Evolutionary conservation across 2,888 invertebrate species (phyloP).

Genomic region (Ophion ellenae): DNA sequence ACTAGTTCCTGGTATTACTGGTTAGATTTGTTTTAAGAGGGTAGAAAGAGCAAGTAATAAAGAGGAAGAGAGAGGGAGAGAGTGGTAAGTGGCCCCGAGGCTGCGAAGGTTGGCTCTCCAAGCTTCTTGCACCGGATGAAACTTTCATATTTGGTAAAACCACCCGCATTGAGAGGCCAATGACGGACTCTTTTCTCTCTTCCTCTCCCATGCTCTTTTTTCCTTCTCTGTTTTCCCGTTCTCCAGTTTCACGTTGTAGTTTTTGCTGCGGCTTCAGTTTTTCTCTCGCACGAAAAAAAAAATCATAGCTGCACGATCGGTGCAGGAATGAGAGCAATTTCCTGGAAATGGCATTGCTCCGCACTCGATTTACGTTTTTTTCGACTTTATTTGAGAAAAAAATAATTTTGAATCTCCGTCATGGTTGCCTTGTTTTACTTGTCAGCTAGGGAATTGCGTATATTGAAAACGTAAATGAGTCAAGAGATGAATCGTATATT

Average conservation of each 20-base stretch:
- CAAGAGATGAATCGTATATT: not conserved
- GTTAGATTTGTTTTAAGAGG: constrained; percentile 58
- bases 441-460: not conserved
- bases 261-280: constrained; percentile 34
- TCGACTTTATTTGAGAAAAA: constrained; percentile 19
- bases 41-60: not conserved
- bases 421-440: constrained; percentile 16
- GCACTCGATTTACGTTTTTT: constrained; percentile 1
- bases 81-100: constrained; percentile 57
- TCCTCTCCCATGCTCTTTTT: not conserved
- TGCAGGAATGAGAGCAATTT: constrained; percentile 32
- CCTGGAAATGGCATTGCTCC: constrained; percentile 15
- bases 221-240: not conserved
- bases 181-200: constrained; percentile 39
- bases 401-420: constrained; percentile 45
- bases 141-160: constrained; percentile 64
- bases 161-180: constrained; percentile 26
- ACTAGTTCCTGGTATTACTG: constrained; percentile 52
- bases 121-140: constrained; percentile 57
- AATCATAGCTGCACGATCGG: constrained; percentile 18
- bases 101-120: constrained; percentile 41
- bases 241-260: constrained; percentile 14
- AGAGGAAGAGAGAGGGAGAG: constrained; percentile 14
- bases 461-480: not conserved
- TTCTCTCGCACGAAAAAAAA: constrained; percentile 20